Evolutionary conservation across 2,797 vertebrate genomes (phyloP).

Genomic region (Epinephelus malabaricus): DNA sequence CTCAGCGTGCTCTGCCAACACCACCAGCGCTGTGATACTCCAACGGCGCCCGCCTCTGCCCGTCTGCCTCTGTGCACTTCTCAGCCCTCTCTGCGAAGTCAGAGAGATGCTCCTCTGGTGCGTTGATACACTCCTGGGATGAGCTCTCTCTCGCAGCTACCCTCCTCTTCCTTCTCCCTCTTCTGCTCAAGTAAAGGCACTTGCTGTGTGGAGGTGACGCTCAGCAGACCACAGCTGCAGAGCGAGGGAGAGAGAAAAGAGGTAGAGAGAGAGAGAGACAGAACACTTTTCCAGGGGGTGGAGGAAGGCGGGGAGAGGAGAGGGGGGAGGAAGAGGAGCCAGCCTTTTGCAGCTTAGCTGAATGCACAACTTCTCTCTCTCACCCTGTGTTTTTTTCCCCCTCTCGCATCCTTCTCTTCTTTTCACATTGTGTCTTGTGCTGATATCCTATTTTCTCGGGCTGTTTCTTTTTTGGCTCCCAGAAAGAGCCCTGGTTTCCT

Average conservation of each 20-base stretch:
- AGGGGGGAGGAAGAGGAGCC: conserved; percentile 54
- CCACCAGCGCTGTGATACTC: conserved; percentile 52
- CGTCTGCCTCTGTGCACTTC: conserved; percentile 52
- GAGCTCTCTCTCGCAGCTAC: conserved; percentile 44
- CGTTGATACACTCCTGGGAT: conserved; percentile 56
- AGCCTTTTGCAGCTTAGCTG: conserved; percentile 77
- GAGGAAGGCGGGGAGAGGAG: conserved; percentile 53
- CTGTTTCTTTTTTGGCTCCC: conserved; percentile 52
- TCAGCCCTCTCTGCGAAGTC: conserved; percentile 59
- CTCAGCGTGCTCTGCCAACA: conserved; percentile 63
- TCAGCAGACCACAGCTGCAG: conserved; percentile 85
- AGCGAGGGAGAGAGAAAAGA: conserved; percentile 69
- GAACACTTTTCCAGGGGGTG: conserved; percentile 74
- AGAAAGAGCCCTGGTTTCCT: conserved; percentile 42
- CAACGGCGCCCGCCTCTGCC: conserved; percentile 47
- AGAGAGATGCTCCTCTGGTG: conserved; percentile 61
- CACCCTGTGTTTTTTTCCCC: conserved; percentile 39
- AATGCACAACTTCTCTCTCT: conserved; percentile 82
- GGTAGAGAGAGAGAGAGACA: conserved; percentile 48
- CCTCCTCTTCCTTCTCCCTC: conserved; percentile 72
- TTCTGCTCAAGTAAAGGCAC: conserved; percentile 83
- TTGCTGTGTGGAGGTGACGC: conserved; percentile 82
- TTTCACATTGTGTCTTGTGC: conserved; percentile 59
- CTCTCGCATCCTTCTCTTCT: conserved; percentile 38
- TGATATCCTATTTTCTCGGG: conserved; percentile 63